Evolutionary conservation across 53 echinoderm and acorn worm genomes (phyloP).

Genomic region (Hippasteria phrygiana): DNA sequence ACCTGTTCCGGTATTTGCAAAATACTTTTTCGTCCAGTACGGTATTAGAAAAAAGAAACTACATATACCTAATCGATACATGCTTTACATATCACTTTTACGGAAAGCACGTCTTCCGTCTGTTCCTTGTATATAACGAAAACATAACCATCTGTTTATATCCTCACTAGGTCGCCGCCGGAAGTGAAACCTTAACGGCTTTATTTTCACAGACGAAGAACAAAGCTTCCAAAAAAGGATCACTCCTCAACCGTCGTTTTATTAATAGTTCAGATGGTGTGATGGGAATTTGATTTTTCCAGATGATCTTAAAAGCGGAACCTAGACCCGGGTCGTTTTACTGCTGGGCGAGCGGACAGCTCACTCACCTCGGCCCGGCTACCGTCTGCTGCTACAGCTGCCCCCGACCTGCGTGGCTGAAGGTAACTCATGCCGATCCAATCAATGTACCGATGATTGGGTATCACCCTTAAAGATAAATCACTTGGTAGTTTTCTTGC

Average conservation of each 20-base stretch:
- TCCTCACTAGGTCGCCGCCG: slow-evolving; percentile 7
- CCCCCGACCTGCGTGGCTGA: no score
- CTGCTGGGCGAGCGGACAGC: background rate
- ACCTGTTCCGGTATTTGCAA: no score
- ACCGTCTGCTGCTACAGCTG: no score
- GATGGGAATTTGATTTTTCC: background rate
- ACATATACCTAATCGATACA: no score
- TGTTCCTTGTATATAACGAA: background rate
- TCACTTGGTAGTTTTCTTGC: no score
- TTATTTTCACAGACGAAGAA: slow-evolving; percentile 54
- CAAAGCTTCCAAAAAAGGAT: background rate
- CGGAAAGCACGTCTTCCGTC: background rate
- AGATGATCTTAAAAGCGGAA: background rate
- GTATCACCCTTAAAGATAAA: no score
- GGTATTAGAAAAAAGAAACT: no score
- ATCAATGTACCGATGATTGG: no score
- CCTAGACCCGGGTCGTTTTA: slow-evolving; percentile 24
- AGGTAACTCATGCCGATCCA: no score
- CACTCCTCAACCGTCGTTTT: slow-evolving; percentile 4
- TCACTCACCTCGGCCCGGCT: background rate
- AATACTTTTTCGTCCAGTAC: no score
- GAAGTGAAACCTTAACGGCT: slow-evolving; percentile 44
- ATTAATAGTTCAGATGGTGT: slow-evolving; percentile 52
- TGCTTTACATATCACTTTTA: no score
- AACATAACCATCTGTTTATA: slow-evolving; percentile 16